These are phyloP conservation scores for Plagodis pulveraria DNA, from an alignment of 2,888 invertebrate species.

Conservation along the genomic window DNA sequence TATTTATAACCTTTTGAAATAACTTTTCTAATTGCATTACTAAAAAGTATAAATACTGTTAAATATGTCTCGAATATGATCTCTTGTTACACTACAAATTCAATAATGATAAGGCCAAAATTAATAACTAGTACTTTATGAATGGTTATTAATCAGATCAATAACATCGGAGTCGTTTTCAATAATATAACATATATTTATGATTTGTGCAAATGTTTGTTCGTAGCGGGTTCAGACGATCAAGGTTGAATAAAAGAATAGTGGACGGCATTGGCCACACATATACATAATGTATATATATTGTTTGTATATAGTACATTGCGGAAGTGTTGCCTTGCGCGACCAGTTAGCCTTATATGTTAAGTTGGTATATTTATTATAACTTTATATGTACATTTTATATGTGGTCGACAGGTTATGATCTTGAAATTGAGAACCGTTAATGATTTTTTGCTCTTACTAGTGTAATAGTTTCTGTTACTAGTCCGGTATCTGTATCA, in stretches of 20 bases:
- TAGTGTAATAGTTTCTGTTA: conserved; percentile 7
- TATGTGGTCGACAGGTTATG: conserved; percentile 39
- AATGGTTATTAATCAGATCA: no score
- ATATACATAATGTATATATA: conserved; percentile 64
- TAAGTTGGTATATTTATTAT: conserved; percentile 55
- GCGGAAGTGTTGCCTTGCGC: conserved; percentile 69
- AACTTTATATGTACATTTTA: conserved; percentile 43
- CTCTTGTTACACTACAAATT: no score
- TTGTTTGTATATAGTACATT: conserved; percentile 60
- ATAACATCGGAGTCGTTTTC: not conserved
- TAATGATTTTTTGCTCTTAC: conserved; percentile 16
- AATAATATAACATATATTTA: conserved; percentile 1
- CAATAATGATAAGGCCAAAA: no score
- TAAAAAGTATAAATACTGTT: no score
- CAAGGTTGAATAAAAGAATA: conserved; percentile 72
- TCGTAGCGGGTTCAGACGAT: conserved; percentile 52
- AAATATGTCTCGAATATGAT: no score
- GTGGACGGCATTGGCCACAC: conserved; percentile 70
- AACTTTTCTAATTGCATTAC: no score
- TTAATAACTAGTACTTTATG: no score
- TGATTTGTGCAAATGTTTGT: conserved; percentile 36
- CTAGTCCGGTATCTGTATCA: not conserved
- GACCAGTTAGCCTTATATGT: conserved; percentile 72
- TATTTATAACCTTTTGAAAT: no score
- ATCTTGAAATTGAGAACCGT: conserved; percentile 38